Evolutionary conservation across 2,888 invertebrate species (phyloP).

Genomic region (Priocnemis perturbator): DNA sequence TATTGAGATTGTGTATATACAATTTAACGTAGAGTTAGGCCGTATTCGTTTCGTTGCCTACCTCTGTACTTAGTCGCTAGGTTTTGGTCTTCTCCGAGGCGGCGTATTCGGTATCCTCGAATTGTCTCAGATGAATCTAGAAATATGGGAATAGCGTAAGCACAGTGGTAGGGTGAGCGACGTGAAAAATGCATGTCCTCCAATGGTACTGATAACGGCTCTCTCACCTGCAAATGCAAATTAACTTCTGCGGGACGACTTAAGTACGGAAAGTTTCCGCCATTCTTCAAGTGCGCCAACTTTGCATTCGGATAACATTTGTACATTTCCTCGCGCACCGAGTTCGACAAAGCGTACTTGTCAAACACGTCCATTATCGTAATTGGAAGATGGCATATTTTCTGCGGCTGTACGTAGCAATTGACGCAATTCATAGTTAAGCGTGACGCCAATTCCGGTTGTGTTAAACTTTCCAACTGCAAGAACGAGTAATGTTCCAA

Average conservation of each 20-base stretch:
- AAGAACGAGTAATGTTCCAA: slow-evolving; percentile 6
- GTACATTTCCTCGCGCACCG: slow-evolving; percentile 88
- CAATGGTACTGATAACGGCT: background rate
- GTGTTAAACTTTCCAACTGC: slow-evolving; percentile 88
- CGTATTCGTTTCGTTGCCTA: background rate
- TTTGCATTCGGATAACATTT: slow-evolving; percentile 91
- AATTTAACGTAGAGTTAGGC: background rate
- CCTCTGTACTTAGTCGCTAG: slow-evolving; percentile 7
- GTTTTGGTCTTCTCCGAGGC: slow-evolving; percentile 76
- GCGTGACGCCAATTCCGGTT: slow-evolving; percentile 90
- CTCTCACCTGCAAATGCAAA: slow-evolving; percentile 86
- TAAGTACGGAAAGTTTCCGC: slow-evolving; percentile 94
- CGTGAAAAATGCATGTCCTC: background rate
- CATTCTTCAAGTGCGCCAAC: slow-evolving; percentile 90
- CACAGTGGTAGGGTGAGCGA: too few relatives aligned
- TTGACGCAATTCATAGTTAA: slow-evolving; percentile 90
- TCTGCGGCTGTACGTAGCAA: slow-evolving; percentile 86
- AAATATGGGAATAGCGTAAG: slow-evolving; percentile 56
- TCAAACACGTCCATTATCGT: slow-evolving; percentile 94
- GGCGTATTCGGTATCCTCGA: slow-evolving; percentile 80
- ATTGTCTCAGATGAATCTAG: slow-evolving; percentile 85
- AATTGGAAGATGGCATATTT: slow-evolving; percentile 82
- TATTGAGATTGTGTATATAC: too few relatives aligned
- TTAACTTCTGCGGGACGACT: slow-evolving; percentile 93
- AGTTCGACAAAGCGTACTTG: slow-evolving; percentile 87